These are phyloP conservation scores for Cassiopea xamachana DNA, from an alignment of 30 jellyfish, hydroid and myxozoan genomes.

Conservation along the genomic window DNA sequence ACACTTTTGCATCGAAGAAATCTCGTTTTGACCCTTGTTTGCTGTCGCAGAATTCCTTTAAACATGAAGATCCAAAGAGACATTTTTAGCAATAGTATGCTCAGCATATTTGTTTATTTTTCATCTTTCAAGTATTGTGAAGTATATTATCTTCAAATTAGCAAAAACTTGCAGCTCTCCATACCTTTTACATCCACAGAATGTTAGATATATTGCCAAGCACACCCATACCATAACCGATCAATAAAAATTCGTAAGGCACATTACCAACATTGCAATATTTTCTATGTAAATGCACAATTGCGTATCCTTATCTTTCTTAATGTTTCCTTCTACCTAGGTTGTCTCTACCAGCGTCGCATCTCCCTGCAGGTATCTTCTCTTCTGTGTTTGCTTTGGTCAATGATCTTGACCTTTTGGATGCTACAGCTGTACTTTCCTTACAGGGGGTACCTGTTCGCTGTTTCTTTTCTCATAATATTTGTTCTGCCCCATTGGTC, in stretches of 20 bases:
- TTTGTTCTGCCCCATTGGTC: neutral
- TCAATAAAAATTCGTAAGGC: neutral
- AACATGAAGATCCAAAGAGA: too few relatives aligned
- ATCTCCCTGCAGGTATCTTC: conserved; percentile 49
- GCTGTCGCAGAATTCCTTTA: too few relatives aligned
- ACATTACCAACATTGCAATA: neutral
- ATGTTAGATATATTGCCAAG: neutral
- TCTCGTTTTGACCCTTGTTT: too few relatives aligned
- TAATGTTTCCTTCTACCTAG: neutral
- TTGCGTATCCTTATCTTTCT: neutral
- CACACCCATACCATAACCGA: neutral
- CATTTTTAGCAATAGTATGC: too few relatives aligned
- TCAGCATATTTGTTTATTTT: too few relatives aligned
- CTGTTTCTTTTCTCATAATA: neutral
- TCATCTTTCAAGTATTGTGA: too few relatives aligned
- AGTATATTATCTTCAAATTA: too few relatives aligned
- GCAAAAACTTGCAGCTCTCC: neutral
- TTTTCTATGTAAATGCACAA: neutral
- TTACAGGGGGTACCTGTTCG: neutral
- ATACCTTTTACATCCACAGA: neutral
- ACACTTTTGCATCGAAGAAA: too few relatives aligned
- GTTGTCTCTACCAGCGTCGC: neutral
- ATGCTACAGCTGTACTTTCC: conserved; percentile 20
- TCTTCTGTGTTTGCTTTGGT: conserved; percentile 44
- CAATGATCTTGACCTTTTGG: conserved; percentile 74